Conservation (phyloP, 2,888 invertebrate genomes). For the Ophion ventricosus region DNA sequence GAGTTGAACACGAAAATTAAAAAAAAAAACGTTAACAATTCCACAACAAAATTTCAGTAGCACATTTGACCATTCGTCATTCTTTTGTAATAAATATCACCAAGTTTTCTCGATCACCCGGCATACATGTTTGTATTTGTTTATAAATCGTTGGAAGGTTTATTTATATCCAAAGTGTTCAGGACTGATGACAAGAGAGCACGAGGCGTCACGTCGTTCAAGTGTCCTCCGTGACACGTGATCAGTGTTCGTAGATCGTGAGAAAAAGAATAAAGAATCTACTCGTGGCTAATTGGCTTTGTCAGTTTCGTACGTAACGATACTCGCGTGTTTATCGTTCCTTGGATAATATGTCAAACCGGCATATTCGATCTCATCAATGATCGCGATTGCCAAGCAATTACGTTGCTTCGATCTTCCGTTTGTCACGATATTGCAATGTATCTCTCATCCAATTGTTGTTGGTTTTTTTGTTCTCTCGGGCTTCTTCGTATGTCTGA, state of each 20-base stretch:
- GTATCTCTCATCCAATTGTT: constrained; percentile 7
- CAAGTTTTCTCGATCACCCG: not conserved
- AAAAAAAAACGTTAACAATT: not conserved
- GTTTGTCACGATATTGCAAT: not conserved
- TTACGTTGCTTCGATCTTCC: not conserved
- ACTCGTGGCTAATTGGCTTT: constrained; percentile 24
- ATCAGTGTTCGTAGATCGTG: constrained; percentile 7
- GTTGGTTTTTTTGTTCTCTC: constrained; percentile 4
- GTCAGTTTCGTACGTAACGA: not conserved
- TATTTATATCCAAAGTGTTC: constrained; percentile 29
- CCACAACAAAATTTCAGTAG: constrained; percentile 17
- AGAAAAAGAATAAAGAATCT: constrained; percentile 10
- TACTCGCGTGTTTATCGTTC: constrained; percentile 8
- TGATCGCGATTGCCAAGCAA: not conserved
- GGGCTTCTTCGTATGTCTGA: constrained; percentile 36
- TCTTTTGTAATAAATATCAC: constrained; percentile 29
- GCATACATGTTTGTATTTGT: not conserved
- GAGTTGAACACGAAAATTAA: not conserved
- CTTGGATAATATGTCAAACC: constrained; percentile 34
- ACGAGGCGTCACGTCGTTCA: constrained; percentile 19
- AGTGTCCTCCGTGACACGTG: constrained; percentile 17
- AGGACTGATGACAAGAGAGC: constrained; percentile 17
- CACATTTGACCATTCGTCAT: constrained; percentile 43
- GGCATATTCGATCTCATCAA: constrained; percentile 43
- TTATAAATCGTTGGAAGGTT: not conserved